Percentiles rank a stretch among this genome's conserved stretches.
Evolutionary conservation across 2,888 invertebrate genomes (phyloP).

Genomic region (Didymodactylos carnosus): DNA sequence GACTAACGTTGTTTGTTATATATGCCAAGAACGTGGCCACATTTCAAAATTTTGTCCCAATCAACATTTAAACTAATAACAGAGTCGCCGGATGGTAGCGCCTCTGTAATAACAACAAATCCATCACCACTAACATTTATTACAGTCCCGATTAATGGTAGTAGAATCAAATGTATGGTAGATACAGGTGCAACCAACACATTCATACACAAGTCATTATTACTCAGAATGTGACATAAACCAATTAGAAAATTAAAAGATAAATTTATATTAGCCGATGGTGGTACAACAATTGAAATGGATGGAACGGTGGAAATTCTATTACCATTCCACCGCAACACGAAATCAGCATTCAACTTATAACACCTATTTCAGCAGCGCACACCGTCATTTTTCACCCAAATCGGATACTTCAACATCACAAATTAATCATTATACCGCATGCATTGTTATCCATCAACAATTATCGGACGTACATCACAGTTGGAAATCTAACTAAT

Average conservation of each 20-base stretch:
- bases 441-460: not conserved
- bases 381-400: not conserved
- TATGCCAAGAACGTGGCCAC: not conserved
- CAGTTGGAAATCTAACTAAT: not conserved
- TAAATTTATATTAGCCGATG: not conserved
- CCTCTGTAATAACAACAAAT: not conserved
- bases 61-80: not conserved
- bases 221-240: not conserved
- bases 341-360: not conserved
- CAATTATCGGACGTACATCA: not conserved
- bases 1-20: too few relatives aligned
- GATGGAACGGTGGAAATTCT: not conserved
- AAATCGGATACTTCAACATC: not conserved
- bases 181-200: not conserved
- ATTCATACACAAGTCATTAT: not conserved
- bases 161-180: not conserved
- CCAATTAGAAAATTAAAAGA: not conserved
- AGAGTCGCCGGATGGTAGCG: not conserved
- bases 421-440: not conserved
- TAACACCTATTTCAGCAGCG: not conserved
- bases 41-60: not conserved
- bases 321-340: not conserved
- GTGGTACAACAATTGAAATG: not conserved
- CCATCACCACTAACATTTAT: not conserved
- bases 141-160: not conserved